These are phyloP conservation scores for Macrostomum lignano DNA, from an alignment of 1,140 invertebrate species.

Conservation along the genomic window DNA sequence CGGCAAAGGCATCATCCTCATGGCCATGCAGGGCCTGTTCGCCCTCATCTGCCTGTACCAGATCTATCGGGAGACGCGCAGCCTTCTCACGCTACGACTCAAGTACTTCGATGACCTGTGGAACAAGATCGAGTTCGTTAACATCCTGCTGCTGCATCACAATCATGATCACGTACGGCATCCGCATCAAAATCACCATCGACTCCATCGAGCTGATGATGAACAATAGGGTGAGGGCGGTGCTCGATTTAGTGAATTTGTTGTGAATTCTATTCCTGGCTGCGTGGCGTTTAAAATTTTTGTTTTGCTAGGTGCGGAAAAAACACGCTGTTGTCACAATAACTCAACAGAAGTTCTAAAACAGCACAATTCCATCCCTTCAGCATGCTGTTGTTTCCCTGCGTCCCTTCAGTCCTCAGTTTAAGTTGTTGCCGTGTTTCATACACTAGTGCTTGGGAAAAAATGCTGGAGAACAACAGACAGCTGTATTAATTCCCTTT, in stretches of 20 bases:
- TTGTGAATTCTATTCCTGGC: too few species aligned
- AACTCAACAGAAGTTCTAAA: too few species aligned
- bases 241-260: not conserved
- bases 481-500: too few species aligned
- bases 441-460: too few species aligned
- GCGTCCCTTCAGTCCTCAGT: too few species aligned
- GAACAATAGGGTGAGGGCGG: not conserved
- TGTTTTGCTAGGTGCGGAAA: too few species aligned
- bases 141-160: slow-evolving; percentile 15
- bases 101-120: slow-evolving; percentile 22
- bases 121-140: slow-evolving; percentile 21
- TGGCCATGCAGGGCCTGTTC: slow-evolving; percentile 13
- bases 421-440: too few species aligned
- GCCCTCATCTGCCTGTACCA: slow-evolving; percentile 11
- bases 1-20: slow-evolving; percentile 10
- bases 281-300: too few species aligned
- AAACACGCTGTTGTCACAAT: too few species aligned
- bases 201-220: slow-evolving; percentile 1
- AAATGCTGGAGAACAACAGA: too few species aligned
- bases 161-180: slow-evolving; percentile 16
- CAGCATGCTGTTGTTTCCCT: too few species aligned
- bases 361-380: too few species aligned
- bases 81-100: slow-evolving; percentile 11
- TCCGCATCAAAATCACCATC: slow-evolving; percentile 12
- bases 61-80: slow-evolving; percentile 9